A percentile compares a stretch with the other conserved stretches of the same genome.
phyloP scores from a whole-genome alignment of 2,797 vertebrate genomes.

The Uromys caudimaculatus region DNA sequence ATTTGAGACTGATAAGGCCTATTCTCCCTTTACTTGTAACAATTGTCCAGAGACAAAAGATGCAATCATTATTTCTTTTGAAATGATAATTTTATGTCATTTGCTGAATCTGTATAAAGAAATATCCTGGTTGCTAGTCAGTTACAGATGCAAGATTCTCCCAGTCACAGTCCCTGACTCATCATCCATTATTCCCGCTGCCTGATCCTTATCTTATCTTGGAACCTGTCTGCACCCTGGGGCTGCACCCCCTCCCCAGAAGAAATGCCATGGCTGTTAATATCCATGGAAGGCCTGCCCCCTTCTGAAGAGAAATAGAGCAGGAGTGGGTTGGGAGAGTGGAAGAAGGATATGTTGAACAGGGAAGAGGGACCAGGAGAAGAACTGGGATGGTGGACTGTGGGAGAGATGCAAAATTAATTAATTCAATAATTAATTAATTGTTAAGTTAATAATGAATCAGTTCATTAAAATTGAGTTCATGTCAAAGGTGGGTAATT shows the following conservation, averaged over 20 bases:
- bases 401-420: background rate
- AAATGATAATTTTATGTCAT: background rate
- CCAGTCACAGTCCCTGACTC: background rate
- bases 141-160: background rate
- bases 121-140: background rate
- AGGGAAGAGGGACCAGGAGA: background rate
- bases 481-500: background rate
- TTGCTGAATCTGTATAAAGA: background rate
- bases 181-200: background rate
- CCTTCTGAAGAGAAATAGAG: background rate
- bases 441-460: background rate
- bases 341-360: no score
- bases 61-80: background rate
- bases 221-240: background rate
- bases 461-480: background rate
- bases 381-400: background rate
- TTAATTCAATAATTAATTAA: background rate
- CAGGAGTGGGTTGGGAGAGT: background rate
- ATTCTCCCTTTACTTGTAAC: background rate
- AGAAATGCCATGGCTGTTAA: background rate
- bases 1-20: background rate
- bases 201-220: background rate
- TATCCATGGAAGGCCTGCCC: background rate
- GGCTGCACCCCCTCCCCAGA: background rate
- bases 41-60: background rate